Evolutionary conservation across 2,113 vertebrate genomes (phyloP).

Genomic region (Otus sunia): DNA sequence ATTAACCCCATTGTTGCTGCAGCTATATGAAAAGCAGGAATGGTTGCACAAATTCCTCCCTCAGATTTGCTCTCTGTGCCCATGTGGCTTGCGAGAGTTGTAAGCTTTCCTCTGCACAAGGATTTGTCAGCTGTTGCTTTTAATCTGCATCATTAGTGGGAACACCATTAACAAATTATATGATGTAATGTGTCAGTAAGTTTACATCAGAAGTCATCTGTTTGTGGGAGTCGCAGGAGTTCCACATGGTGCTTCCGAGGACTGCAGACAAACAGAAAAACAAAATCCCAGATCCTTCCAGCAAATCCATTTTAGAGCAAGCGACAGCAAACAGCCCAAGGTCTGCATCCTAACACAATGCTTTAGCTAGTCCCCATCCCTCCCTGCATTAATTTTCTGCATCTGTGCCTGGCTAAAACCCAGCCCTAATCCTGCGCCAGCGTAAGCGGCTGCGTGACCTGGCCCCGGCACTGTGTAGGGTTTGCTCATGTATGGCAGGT

Average conservation of each 20-base stretch:
- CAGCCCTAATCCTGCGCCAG: neutral
- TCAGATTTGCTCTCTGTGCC: neutral
- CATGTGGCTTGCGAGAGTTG: neutral
- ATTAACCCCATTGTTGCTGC: neutral
- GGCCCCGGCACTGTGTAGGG: neutral
- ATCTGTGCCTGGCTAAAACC: neutral
- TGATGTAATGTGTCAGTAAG: neutral
- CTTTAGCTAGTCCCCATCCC: neutral
- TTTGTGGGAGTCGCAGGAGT: neutral
- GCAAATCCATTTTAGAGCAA: neutral
- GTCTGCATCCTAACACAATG: neutral
- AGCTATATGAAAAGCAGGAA: neutral
- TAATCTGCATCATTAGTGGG: neutral
- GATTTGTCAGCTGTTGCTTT: neutral
- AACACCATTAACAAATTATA: neutral
- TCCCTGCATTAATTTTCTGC: neutral
- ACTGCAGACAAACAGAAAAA: neutral
- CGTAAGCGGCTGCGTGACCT: fast-evolving
- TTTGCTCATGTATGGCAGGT: neutral
- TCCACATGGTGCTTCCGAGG: fast-evolving
- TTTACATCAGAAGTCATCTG: neutral
- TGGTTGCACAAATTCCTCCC: neutral
- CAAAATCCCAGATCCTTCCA: neutral
- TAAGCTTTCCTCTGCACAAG: neutral
- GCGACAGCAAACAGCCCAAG: neutral